Base-by-base conservation (phyloP, 2,888 invertebrate species). In the Halictus quadricinctus region DNA sequence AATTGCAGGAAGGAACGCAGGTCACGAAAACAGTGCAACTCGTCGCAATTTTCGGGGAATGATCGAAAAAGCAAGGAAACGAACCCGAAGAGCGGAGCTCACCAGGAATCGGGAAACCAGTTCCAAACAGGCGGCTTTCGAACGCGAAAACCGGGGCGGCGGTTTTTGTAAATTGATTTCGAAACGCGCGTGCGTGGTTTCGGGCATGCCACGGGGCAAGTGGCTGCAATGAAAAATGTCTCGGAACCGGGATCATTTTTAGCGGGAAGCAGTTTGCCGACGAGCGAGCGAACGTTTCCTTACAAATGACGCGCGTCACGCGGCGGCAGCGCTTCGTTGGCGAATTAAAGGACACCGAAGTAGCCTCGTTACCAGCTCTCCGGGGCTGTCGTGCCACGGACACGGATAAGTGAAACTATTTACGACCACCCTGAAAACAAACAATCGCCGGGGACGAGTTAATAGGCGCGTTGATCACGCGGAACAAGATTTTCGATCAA, bases 401-500 rank as follows among this genome's bases (percentile, higher is more conserved):
- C 78, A 41, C 78, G 84, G 58, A 84, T 84, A 84, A 84, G 79
- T 76, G 79, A 84, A 84, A 84, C 84, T 76, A 76, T 84, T 81
- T 77, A 81, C 86, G 81, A 86, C 81, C 85, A 85, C 78, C 81
- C 76, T 79, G 76, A 81, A 81, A 84, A 86, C 75, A 77, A 76
- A 86, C 70, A 76, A 86, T 86, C 85, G 77, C 50, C 77, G 64
- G 72, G 75, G 72, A 86, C 81, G 81, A 73, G 79, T 79, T 86
- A 86, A 86, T 86, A 86, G 86, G 75, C 82, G 80, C 86, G 86
- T 86, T 86, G 78, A 81, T 86, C 86, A 79, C 86, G 76, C 79
- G 81, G 29, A 81, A 86, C 82, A 86, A 82, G 82, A 86, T 86
- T 86, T 86, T 86, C 86, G 82, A 82, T 85, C 79, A 85, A 85